Evolutionary conservation across 2,797 vertebrate species (phyloP), one percentile per base, ranked within the genome.

Genomic region (Xiphorhynchus erythropygius): DNA sequence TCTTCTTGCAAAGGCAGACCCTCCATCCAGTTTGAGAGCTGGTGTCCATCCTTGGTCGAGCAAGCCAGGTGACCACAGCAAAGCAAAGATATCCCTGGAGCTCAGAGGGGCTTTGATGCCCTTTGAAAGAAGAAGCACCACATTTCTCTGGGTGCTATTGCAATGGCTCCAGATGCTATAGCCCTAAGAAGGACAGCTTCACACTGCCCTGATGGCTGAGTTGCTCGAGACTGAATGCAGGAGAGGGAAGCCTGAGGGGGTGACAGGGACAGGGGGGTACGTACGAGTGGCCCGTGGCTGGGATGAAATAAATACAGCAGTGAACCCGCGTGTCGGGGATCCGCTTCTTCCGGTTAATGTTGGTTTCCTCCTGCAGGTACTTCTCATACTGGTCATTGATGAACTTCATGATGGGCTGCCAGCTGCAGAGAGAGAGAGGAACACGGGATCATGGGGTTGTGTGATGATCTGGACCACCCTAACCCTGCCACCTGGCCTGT

Each of bases 221-320:
- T 13, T 63, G 57, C 55, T 39, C 0, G 0, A 57, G 65, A 23
- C 11, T 0, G 0, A 30, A 37, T 0, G 15, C 4, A 37, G 70
- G 28, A 10, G 10, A 57, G 37, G 55, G 62, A 23, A 67, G 4
- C 49, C 18, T 0, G 2, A 49, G 70, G 63, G 55, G 60, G 63
- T 0, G 5, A 10, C 71, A 52, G 79, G 64, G 74, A 8, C 4
- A 5, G 70, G 1, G 7, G 82, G 71, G 73, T 91, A 97, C 98
- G n/a, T 97, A 99, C 99, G 99, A 98, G 98, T 99, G 99, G 94
- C 99, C 99, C 0, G 99, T 99, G 91, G 99, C 99, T 4, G 99
- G 99, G 92, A 99, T 99, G 97, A 99, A 99, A 97, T 99, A 99
- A 96, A 99, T 99, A 98, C 99, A 99, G 97, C 99, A 99, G 97